Base-by-base conservation (phyloP, 1,140 invertebrate genomes). In the Cydia amplana region DNA sequence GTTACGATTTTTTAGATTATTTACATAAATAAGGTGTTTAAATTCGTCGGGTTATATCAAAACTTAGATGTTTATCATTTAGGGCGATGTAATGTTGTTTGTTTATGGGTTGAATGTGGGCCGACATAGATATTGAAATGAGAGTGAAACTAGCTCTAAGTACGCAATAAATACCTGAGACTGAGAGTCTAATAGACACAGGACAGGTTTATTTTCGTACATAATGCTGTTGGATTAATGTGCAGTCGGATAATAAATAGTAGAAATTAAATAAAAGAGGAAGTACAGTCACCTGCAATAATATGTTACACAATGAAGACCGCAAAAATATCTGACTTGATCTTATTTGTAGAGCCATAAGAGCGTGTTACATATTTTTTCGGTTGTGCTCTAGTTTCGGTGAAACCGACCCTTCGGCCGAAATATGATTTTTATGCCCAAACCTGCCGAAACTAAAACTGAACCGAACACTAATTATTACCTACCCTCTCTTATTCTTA, bases 1-100 rank as follows among this genome's bases (percentile, higher is more conserved):
- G 32, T 18, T 36, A 18, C 1, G 18, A 12, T 40, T 32, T 40
- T 43, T 43, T 43, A 10, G 40, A 2, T 43, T 60, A 23, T 60
- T 60, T 60, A 10, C 49, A 60, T 9, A 23, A 20, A 12, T 1
- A 60, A 60, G 18, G 23, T 60, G 23, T 60, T 60, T 60, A 60
- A 60, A 60, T 23, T 60, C 55, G 55, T 23, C 55, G 55, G 55
- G 6, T 60, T 60, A 23, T 9, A 60, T 60, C 55, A 60, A 60
- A 60, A 60, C 20, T 23, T 60, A 23, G 55, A 60, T 60, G 20
- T 12, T 10, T 60, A 60, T 60, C 55, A 60, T 60, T 60, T 23
- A 23, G 18, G 10, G 55, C 55, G 20, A 4, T 60, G 55, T 60
- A 60, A 60, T 23, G 18, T 60, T 60, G 55, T 12, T 60, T 60